phyloP scores from a whole-genome alignment of 1,140 invertebrate genomes.

The Potamilus streckersoni region DNA sequence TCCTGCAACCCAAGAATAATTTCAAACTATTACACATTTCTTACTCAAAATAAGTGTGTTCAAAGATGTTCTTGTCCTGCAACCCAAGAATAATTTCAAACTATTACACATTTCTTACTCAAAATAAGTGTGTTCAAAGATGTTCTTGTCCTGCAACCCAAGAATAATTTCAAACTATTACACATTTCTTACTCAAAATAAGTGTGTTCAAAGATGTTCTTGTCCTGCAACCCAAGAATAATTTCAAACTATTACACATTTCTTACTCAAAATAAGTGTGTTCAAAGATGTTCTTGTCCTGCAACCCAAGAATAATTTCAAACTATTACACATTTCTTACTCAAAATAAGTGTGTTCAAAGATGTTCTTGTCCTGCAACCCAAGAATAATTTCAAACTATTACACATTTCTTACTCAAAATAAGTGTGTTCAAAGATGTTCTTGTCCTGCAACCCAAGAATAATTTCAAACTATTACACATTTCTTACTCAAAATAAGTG shows the following conservation, averaged over 20 bases:
- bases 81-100: too few species aligned
- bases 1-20: too few species aligned
- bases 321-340: slow-evolving; percentile 71
- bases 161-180: not conserved
- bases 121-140: slow-evolving; percentile 95
- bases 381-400: not conserved
- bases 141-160: slow-evolving; percentile 95
- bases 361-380: slow-evolving; percentile 95
- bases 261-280: slow-evolving; percentile 93
- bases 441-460: slow-evolving; percentile 94
- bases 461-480: not conserved
- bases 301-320: too few species aligned
- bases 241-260: not conserved
- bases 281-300: slow-evolving; percentile 96
- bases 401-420: slow-evolving; percentile 80
- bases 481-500: slow-evolving; percentile 88
- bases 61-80: slow-evolving; percentile 95
- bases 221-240: too few species aligned
- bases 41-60: slow-evolving; percentile 93
- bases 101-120: slow-evolving; percentile 74
- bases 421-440: slow-evolving; percentile 97
- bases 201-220: slow-evolving; percentile 95
- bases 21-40: slow-evolving; percentile 52
- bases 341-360: slow-evolving; percentile 96
- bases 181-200: slow-evolving; percentile 85